Percentiles rank a stretch among this genome's conserved stretches.
Conservation (phyloP, 2,113 vertebrate genomes). For the Phaethon lepturus region DNA sequence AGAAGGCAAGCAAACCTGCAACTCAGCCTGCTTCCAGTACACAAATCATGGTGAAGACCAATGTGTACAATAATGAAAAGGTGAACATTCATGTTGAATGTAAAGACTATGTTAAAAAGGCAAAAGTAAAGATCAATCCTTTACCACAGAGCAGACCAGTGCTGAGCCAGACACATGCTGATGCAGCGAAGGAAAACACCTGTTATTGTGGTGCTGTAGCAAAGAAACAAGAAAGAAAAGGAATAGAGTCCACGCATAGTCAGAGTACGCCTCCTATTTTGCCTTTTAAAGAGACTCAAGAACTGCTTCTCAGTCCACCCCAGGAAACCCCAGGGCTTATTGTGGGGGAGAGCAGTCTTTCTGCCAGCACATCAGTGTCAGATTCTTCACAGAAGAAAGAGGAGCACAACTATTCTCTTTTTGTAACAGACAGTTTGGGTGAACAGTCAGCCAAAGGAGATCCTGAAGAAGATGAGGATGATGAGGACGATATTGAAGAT, state of each 20-base stretch:
- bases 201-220: conserved; percentile 80
- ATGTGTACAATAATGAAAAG: conserved; percentile 78
- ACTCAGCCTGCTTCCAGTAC: conserved; percentile 90
- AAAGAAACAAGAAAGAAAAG: conserved; percentile 82
- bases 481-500: conserved; percentile 89
- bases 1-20: conserved; percentile 89
- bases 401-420: conserved; percentile 98
- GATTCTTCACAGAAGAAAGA: conserved; percentile 91
- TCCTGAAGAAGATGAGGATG: conserved; percentile 83
- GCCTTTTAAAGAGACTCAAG: conserved; percentile 85
- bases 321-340: conserved; percentile 74
- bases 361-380: conserved; percentile 77
- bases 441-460: conserved; percentile 82
- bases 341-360: conserved; percentile 74
- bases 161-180: conserved; percentile 70
- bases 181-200: conserved; percentile 81
- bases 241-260: conserved; percentile 70
- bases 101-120: conserved; percentile 94
- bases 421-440: conserved; percentile 85
- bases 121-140: conserved; percentile 90
- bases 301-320: conserved; percentile 76
- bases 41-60: conserved; percentile 89
- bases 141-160: conserved; percentile 73
- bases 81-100: conserved; percentile 81
- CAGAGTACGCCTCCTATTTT: conserved; percentile 65